Conservation (phyloP, 2,797 vertebrate genomes). For the Eutrigla gurnardus region DNA sequence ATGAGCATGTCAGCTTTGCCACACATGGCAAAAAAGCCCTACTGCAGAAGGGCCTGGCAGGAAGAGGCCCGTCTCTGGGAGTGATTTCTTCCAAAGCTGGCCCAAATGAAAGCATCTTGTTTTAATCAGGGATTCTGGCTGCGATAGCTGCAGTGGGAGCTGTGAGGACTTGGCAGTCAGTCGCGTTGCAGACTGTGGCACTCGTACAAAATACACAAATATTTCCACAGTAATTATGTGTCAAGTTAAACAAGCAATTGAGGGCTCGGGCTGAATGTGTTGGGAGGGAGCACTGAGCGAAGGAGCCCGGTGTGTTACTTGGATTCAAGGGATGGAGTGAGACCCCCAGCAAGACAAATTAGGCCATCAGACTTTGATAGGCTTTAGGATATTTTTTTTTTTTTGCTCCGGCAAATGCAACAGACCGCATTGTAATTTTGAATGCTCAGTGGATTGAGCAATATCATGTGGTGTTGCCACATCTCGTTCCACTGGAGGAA, state of each 20-base stretch:
- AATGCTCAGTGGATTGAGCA: constrained; percentile 75
- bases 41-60: constrained; percentile 83
- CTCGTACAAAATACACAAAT: constrained; percentile 90
- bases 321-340: constrained; percentile 72
- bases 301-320: constrained; percentile 69
- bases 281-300: constrained; percentile 66
- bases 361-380: constrained; percentile 80
- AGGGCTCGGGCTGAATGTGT: constrained; percentile 82
- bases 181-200: constrained; percentile 83
- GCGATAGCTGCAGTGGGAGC: constrained; percentile 83
- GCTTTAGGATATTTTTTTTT: constrained; percentile 63
- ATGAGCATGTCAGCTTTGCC: constrained; percentile 77
- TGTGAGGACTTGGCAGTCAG: constrained; percentile 85
- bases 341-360: constrained; percentile 85
- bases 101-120: constrained; percentile 88
- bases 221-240: constrained; percentile 90
- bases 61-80: constrained; percentile 81
- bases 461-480: constrained; percentile 80
- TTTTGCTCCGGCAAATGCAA: constrained; percentile 70
- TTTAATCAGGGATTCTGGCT: constrained; percentile 89
- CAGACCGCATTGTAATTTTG: constrained; percentile 77
- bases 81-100: constrained; percentile 87
- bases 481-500: constrained; percentile 79
- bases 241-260: constrained; percentile 90
- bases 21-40: constrained; percentile 73